These are phyloP conservation scores for Ciconia boyciana DNA, from an alignment of 2,113 vertebrate genomes.

Conservation along the genomic window DNA sequence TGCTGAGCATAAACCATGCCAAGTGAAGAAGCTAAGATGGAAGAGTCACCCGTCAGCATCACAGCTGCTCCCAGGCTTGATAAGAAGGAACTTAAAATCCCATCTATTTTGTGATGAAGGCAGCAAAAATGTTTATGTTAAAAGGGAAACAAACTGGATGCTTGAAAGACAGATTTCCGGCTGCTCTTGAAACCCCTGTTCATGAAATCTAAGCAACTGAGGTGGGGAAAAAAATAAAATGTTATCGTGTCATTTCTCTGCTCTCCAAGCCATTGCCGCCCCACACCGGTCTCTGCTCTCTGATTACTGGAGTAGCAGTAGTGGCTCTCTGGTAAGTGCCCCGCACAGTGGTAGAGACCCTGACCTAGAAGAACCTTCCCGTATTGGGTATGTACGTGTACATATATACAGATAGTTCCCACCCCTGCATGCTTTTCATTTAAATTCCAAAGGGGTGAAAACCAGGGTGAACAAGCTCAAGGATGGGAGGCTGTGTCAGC, in stretches of 20 bases:
- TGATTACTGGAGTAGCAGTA: neutral
- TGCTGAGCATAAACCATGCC: neutral
- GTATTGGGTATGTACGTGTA: neutral
- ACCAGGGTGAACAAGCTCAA: neutral
- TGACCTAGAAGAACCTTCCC: neutral
- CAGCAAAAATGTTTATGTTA: neutral
- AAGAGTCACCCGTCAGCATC: neutral
- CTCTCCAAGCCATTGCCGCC: neutral
- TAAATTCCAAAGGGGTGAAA: neutral
- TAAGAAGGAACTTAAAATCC: neutral
- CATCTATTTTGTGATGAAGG: neutral
- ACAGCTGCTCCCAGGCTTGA: neutral
- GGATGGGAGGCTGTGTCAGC: neutral
- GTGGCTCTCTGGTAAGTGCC: neutral
- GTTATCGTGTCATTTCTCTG: neutral
- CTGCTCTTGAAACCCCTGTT: neutral
- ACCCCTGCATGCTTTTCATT: neutral
- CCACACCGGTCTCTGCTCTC: neutral
- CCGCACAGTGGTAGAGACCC: no score
- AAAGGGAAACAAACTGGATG: neutral
- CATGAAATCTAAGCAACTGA: neutral
- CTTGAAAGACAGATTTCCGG: neutral
- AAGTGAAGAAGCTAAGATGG: neutral
- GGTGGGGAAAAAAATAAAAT: neutral
- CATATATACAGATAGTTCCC: fast-evolving